Evolutionary conservation across 1,140 invertebrate genomes (phyloP).

Genomic region (Trichoplusia ni): DNA sequence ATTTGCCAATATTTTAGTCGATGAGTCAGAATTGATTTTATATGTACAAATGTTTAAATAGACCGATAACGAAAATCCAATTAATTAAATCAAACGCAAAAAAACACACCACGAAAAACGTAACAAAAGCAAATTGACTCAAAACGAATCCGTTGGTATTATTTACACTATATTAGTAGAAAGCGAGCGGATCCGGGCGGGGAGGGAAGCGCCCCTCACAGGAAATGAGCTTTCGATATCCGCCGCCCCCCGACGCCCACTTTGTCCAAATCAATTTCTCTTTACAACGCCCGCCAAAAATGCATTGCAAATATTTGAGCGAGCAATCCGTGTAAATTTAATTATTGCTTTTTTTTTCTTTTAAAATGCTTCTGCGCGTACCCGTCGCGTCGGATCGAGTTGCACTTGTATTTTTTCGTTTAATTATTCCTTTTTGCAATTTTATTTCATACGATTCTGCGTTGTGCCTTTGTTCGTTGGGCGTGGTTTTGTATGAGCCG

Average conservation of each 20-base stretch:
- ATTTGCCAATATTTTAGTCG: too few species aligned
- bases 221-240: constrained; percentile 57
- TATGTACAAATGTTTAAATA: too few species aligned
- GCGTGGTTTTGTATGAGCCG: too few species aligned
- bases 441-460: not conserved
- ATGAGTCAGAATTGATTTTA: too few species aligned
- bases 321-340: constrained; percentile 25
- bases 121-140: constrained; percentile 27
- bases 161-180: constrained; percentile 36
- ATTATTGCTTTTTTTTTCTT: constrained; percentile 9
- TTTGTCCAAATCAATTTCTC: constrained; percentile 58
- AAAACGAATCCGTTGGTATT: constrained; percentile 29
- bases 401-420: constrained; percentile 6
- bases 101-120: not conserved
- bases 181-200: constrained; percentile 16
- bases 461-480: constrained; percentile 5
- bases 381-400: not conserved
- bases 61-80: too few species aligned
- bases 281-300: constrained; percentile 49
- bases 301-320: constrained; percentile 38
- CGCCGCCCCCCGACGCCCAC: constrained; percentile 37
- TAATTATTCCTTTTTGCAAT: constrained; percentile 10
- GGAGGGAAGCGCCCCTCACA: constrained; percentile 38
- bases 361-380: not conserved
- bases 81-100: too few species aligned